Conservation (phyloP, 2,113 vertebrate species). For the Siniperca knerii region DNA sequence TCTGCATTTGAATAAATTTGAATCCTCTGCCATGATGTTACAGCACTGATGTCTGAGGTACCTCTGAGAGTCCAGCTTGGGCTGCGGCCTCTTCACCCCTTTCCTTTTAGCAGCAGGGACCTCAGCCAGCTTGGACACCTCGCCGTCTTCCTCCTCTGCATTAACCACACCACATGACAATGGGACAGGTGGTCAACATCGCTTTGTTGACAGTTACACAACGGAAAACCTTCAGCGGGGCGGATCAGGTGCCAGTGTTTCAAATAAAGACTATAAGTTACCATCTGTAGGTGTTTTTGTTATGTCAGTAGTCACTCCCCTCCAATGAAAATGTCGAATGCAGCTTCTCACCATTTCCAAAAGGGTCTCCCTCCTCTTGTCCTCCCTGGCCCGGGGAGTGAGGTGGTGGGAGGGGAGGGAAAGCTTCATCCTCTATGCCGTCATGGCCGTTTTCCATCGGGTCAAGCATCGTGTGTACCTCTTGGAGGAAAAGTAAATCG, state of each 20-base stretch:
- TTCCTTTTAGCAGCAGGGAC: slow-evolving; percentile 84
- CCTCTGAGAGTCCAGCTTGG: slow-evolving; percentile 90
- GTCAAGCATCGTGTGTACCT: slow-evolving; percentile 76
- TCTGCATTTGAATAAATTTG: neutral
- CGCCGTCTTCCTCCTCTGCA: slow-evolving; percentile 79
- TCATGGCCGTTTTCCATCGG: slow-evolving; percentile 83
- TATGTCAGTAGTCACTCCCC: neutral
- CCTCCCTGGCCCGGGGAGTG: slow-evolving; percentile 84
- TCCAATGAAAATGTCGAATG: neutral
- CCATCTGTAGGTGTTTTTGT: neutral
- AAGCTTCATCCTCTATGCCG: slow-evolving; percentile 86
- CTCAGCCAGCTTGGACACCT: slow-evolving; percentile 84
- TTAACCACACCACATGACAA: neutral
- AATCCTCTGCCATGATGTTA: neutral
- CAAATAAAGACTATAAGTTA: too few species aligned
- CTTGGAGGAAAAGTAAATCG: neutral
- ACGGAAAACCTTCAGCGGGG: neutral
- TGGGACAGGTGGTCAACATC: neutral
- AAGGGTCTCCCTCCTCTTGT: slow-evolving; percentile 71
- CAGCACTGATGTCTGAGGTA: neutral
- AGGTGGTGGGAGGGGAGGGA: slow-evolving; percentile 91
- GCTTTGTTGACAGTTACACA: neutral
- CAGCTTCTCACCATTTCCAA: slow-evolving; percentile 79
- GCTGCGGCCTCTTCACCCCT: slow-evolving; percentile 88
- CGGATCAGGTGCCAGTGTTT: too few species aligned